phyloP scores from a whole-genome alignment of 2,113 vertebrate species.

The Clarias magur region DNA sequence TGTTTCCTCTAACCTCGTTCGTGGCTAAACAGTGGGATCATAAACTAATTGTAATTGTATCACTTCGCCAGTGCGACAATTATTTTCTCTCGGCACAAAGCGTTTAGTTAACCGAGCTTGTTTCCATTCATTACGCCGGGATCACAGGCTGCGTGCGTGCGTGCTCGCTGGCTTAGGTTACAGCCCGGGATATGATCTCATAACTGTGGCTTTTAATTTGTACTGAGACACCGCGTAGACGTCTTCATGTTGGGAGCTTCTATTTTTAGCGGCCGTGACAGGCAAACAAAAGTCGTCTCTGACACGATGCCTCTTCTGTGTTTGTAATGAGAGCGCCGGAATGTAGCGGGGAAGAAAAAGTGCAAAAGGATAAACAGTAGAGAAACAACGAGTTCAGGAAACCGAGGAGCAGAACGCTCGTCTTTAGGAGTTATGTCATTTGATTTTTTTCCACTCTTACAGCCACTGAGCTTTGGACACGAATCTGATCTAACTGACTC shows the following conservation, averaged over 20 bases:
- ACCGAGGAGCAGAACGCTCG: constrained; percentile 62
- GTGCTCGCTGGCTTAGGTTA: constrained; percentile 52
- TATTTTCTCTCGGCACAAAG: constrained; percentile 48
- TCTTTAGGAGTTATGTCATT: constrained; percentile 68
- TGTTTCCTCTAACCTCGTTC: constrained; percentile 51
- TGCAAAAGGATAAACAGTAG: constrained; percentile 51
- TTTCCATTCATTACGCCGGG: constrained; percentile 61
- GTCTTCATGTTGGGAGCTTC: constrained; percentile 20
- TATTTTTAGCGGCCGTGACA: constrained; percentile 45
- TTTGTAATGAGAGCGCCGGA: constrained; percentile 56
- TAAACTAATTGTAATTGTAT: constrained; percentile 67
- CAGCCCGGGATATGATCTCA: constrained; percentile 58
- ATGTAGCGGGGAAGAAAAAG: constrained; percentile 48
- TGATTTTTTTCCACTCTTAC: constrained; percentile 68
- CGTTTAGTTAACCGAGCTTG: constrained; percentile 41
- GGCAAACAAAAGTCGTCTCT: constrained; percentile 48
- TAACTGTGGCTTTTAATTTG: constrained; percentile 56
- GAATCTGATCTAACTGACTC: constrained; percentile 24
- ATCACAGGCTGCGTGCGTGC: constrained; percentile 53
- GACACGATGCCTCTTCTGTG: constrained; percentile 55
- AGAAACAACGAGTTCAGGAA: constrained; percentile 58
- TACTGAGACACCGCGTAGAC: constrained; percentile 51
- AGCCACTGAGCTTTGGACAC: constrained; percentile 56
- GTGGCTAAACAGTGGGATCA: constrained; percentile 59
- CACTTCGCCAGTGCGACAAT: constrained; percentile 49